Base-by-base conservation (phyloP, 2,888 invertebrate genomes). In the Petrolisthes cinctipes region DNA sequence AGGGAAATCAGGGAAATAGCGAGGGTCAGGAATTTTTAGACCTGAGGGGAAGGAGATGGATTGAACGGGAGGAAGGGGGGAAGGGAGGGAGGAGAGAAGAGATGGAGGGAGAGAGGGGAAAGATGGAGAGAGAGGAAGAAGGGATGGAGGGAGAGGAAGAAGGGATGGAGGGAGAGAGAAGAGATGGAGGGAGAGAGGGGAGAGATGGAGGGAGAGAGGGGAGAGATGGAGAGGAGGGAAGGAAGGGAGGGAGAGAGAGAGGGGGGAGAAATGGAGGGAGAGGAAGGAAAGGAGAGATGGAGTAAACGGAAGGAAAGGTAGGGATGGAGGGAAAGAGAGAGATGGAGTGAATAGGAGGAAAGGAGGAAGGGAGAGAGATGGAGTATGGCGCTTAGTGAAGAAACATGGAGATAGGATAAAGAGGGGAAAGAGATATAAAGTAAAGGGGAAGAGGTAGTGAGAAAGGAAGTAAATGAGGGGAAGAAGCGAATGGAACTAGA, bases 1-100 rank as follows among this genome's bases (percentile, higher is more conserved):
- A n/a, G 71, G 71, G 71, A 71, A 71, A 71, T 71, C 71, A 71
- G 6, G 71, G 71, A 20, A 71, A 71, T 11, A n/a, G 20, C 20
- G 17, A n/a, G 14, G 71, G 20, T n/a, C 11, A 61, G 61, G 61
- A 37, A 37, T 37, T 37, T 37, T 37, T 37, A 37, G 37, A 37
- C 37, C 37, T 37, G 37, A 37, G 37, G 37, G 37, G 37, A 37
- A 37, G 37, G 37, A 37, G 37, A 37, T 37, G 37, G 37, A 37
- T 37, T 37, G 37, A 37, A 37, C 1, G 61, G 61, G 61, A 9
- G 61, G 11, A 3, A 14, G 61, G 61, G 3, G 61, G 3, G 61
- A 17, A 17, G 61, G 3, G 61, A 0, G 1, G 17, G 61, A 61
- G 61, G 61, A 61, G 61, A 61, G 3, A 61, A 61, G 61, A 17